Evolutionary conservation across 2,797 vertebrate genomes (phyloP).

Genomic region (Salmo trutta): DNA sequence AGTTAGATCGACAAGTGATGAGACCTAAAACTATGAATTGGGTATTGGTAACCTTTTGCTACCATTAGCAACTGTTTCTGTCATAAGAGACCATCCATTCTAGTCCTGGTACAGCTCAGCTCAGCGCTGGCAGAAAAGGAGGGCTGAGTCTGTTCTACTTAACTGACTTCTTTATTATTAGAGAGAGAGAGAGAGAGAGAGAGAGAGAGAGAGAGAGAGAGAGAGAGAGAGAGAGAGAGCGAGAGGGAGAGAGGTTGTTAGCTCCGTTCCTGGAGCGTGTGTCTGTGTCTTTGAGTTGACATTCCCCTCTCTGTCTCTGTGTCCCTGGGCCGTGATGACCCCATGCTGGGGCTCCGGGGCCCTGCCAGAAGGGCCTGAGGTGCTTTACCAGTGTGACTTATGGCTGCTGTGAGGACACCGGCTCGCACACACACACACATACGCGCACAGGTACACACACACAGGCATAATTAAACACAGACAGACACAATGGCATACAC

Average conservation of each 20-base stretch:
- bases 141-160: not conserved
- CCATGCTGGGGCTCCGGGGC: constrained; percentile 67
- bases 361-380: constrained; percentile 59
- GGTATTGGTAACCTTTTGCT: not conserved
- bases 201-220: too few species aligned
- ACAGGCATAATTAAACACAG: constrained; percentile 1
- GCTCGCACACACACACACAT: constrained; percentile 34
- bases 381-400: constrained; percentile 71
- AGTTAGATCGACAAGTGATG: not conserved
- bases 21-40: not conserved
- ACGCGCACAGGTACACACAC: constrained; percentile 11
- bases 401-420: constrained; percentile 53
- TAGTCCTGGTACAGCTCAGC: not conserved
- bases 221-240: not conserved
- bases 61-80: not conserved
- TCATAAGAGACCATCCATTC: too few species aligned
- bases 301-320: constrained; percentile 55
- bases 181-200: not conserved
- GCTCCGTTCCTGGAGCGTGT: constrained; percentile 6
- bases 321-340: constrained; percentile 65
- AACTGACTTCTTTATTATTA: not conserved
- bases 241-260: not conserved
- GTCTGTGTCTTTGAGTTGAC: constrained; percentile 73
- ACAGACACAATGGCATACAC: constrained; percentile 1
- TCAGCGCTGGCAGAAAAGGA: not conserved